Percentiles rank a stretch among this genome's conserved stretches.
These are phyloP conservation scores for Amblyjoppa fuscipennis DNA, from an alignment of 2,888 invertebrate species.

Conservation along the genomic window DNA sequence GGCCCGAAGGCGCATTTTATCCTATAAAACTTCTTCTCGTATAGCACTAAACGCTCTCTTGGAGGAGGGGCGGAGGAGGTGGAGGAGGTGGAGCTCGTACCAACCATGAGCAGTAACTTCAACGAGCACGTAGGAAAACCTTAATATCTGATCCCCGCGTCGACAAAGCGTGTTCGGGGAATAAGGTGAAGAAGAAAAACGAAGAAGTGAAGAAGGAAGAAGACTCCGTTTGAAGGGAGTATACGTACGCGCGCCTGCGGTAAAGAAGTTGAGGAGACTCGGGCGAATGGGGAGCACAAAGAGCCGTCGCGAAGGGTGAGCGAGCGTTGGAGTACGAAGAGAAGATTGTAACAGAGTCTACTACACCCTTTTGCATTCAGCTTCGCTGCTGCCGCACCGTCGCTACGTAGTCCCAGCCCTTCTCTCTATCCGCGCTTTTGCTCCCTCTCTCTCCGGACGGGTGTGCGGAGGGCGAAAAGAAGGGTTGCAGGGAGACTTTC, in stretches of 20 bases:
- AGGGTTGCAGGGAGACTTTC: not conserved
- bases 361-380: conserved; percentile 44
- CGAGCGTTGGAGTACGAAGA: conserved; percentile 28
- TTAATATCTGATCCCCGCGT: conserved; percentile 42
- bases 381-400: not conserved
- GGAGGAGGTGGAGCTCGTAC: not conserved
- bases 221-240: conserved; percentile 5
- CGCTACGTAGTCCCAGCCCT: not conserved
- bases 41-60: not conserved
- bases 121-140: conserved; percentile 3
- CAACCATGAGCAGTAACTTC: not conserved
- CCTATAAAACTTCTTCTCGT: conserved; percentile 16
- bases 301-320: conserved; percentile 40
- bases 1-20: conserved; percentile 1
- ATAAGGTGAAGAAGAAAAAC: conserved; percentile 40
- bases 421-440: conserved; percentile 10
- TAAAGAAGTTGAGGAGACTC: conserved; percentile 46
- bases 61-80: not conserved
- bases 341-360: conserved; percentile 42
- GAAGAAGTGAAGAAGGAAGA: conserved; percentile 6
- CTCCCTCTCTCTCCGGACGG: not conserved
- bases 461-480: not conserved
- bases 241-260: conserved; percentile 19
- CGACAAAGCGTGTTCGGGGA: conserved; percentile 43
- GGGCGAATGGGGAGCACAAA: conserved; percentile 54